Conservation (phyloP, 2,797 vertebrate species). For the Melanotaenia trifasciata region DNA sequence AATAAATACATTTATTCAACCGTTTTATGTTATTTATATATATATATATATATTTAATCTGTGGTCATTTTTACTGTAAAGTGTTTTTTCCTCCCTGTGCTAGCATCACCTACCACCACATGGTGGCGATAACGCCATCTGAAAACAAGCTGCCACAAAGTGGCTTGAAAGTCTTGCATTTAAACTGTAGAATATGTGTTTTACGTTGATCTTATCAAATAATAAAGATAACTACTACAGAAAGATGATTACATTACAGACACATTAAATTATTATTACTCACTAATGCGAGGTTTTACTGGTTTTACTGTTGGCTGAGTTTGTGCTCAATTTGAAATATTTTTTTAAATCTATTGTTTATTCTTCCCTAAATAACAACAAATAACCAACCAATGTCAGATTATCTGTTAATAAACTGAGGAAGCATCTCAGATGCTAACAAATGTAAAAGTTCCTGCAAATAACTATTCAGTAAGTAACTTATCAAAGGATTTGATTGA, state of each 20-base stretch:
- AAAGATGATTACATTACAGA: background rate
- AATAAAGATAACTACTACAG: background rate
- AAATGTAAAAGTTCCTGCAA: too few relatives aligned
- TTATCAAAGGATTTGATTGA: too few relatives aligned
- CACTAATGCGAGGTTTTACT: background rate
- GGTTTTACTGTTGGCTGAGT: background rate
- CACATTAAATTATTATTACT: background rate
- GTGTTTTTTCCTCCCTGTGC: background rate
- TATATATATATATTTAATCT: background rate
- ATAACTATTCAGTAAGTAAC: too few relatives aligned
- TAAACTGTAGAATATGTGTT: background rate
- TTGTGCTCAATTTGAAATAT: background rate
- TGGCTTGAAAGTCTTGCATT: background rate
- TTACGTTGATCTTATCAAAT: background rate
- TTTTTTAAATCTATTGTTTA: too few relatives aligned
- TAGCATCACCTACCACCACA: slow-evolving; percentile 1
- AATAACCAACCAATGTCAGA: too few relatives aligned
- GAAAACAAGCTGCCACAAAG: slow-evolving; percentile 1
- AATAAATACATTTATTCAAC: slow-evolving; percentile 47
- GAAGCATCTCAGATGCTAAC: too few relatives aligned
- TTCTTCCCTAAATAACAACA: too few relatives aligned
- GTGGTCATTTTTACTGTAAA: background rate
- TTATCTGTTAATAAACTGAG: too few relatives aligned
- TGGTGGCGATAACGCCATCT: slow-evolving; percentile 7
- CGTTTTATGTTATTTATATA: background rate